Evolutionary conservation across 2,888 invertebrate genomes (phyloP).

Genomic region (Lasius platythorax): DNA sequence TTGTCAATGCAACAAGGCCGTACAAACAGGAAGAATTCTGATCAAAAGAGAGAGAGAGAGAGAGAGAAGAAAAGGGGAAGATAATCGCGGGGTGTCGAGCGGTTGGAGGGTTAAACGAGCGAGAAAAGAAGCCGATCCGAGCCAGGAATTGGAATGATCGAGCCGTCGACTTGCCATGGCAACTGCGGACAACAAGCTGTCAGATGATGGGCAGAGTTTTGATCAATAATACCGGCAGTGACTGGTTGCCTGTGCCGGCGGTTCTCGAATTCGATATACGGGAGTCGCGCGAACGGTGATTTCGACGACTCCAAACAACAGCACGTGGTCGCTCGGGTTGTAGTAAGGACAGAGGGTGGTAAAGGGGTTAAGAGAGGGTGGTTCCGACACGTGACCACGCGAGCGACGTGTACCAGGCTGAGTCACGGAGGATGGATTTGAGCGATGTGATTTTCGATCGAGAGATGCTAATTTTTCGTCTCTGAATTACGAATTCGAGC

Average conservation of each 20-base stretch:
- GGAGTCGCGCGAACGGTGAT: conserved; percentile 47
- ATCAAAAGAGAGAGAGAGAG: not conserved
- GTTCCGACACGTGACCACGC: conserved; percentile 47
- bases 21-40: not conserved
- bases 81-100: not conserved
- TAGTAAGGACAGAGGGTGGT: conserved; percentile 41
- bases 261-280: conserved; percentile 63
- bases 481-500: conserved; percentile 30
- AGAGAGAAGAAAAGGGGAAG: not conserved
- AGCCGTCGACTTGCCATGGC: conserved; percentile 81
- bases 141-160: conserved; percentile 82
- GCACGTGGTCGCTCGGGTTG: conserved; percentile 31
- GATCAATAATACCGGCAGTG: conserved; percentile 85
- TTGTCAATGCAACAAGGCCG: not conserved
- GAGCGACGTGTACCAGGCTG: conserved; percentile 51
- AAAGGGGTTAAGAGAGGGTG: conserved; percentile 23
- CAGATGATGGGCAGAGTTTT: conserved; percentile 86
- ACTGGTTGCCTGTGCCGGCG: conserved; percentile 72
- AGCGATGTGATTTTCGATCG: conserved; percentile 49
- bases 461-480: conserved; percentile 50
- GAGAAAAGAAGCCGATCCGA: conserved; percentile 55
- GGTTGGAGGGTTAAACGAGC: conserved; percentile 44
- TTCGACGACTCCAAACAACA: conserved; percentile 50
- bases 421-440: conserved; percentile 46
- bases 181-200: conserved; percentile 86